These are phyloP conservation scores for Dipodomys merriami DNA, from an alignment of 2,113 vertebrate genomes.

Conservation along the genomic window DNA sequence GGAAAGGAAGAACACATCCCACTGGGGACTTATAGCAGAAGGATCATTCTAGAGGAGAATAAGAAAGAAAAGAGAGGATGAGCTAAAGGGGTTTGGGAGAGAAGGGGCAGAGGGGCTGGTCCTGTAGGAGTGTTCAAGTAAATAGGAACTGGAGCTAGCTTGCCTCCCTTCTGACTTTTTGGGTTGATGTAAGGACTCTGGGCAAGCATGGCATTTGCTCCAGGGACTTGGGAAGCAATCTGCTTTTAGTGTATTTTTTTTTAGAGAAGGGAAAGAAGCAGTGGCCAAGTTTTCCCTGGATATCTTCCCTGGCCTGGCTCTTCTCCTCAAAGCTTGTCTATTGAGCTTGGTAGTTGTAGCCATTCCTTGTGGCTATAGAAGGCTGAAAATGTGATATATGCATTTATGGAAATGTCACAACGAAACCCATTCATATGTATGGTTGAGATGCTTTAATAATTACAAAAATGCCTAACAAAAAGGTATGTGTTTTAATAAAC, in stretches of 20 bases:
- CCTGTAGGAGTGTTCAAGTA: neutral
- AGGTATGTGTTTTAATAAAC: no score
- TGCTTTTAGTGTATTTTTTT: neutral
- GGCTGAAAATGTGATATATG: neutral
- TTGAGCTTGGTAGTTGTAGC: neutral
- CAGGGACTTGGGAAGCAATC: neutral
- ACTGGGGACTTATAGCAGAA: neutral
- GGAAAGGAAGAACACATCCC: neutral
- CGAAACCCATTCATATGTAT: neutral
- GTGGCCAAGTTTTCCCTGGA: neutral
- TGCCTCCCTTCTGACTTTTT: neutral
- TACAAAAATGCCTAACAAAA: neutral
- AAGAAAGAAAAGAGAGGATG: neutral
- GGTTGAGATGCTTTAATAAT: neutral
- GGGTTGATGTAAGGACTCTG: neutral
- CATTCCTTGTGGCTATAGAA: neutral
- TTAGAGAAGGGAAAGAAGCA: neutral
- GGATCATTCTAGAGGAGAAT: neutral
- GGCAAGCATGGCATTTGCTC: neutral
- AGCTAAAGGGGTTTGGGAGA: neutral
- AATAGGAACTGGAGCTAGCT: neutral
- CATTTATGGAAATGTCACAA: neutral
- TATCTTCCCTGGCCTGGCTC: neutral
- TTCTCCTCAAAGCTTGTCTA: neutral
- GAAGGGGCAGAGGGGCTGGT: neutral